These are phyloP conservation scores for Tribolium freemani DNA, from an alignment of 2,888 invertebrate genomes.

Conservation along the genomic window DNA sequence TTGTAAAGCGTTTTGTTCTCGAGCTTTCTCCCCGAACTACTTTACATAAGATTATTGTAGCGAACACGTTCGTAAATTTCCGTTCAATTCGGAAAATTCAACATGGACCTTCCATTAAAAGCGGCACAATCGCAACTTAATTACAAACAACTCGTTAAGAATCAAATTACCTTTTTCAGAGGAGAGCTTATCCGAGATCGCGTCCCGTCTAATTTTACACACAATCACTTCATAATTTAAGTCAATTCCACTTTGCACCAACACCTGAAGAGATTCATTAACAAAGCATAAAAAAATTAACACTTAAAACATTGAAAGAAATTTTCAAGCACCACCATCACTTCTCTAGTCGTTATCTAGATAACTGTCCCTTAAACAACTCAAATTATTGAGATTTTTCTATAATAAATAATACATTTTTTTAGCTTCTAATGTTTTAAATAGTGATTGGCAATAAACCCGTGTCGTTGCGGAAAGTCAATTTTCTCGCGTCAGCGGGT, in stretches of 20 bases:
- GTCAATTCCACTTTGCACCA: conserved; percentile 8
- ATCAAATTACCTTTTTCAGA: conserved; percentile 18
- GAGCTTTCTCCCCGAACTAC: conserved; percentile 32
- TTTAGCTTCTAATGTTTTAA: no score
- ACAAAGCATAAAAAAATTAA: background rate
- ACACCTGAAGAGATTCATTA: conserved; percentile 5
- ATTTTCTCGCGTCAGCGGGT: no score
- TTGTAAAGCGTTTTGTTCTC: conserved; percentile 44
- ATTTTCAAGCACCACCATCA: no score
- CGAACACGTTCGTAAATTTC: conserved; percentile 25
- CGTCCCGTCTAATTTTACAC: conserved; percentile 1
- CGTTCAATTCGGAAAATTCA: conserved; percentile 7
- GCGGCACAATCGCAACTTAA: conserved; percentile 25
- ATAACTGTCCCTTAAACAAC: no score
- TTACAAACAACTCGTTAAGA: conserved; percentile 20
- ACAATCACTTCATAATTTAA: conserved; percentile 1
- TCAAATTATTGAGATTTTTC: no score
- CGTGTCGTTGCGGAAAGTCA: no score
- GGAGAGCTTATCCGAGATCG: background rate
- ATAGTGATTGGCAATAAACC: no score
- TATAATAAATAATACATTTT: no score
- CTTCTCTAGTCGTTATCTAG: no score
- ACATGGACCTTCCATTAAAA: conserved; percentile 17
- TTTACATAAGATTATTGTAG: conserved; percentile 39
- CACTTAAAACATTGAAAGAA: background rate